Base-by-base conservation (phyloP, 2,888 invertebrate species). In the Cartodere bifasciata region DNA sequence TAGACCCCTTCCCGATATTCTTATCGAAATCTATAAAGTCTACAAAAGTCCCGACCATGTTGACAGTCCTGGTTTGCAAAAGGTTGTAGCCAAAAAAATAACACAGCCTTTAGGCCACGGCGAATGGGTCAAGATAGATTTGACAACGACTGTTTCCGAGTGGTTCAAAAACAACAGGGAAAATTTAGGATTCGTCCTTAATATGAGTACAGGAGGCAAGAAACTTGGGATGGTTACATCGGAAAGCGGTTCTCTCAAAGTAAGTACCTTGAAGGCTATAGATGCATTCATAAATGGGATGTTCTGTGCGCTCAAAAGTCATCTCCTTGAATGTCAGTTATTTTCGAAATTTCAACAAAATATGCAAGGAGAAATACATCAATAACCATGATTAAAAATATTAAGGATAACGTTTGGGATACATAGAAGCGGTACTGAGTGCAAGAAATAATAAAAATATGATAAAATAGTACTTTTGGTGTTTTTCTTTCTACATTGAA, bases 151-250 rank as follows among this genome's bases (percentile, higher is more conserved):
- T 62, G 75, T 85, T 17, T 69, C 72, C 27, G 77, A 80, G 45
- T 86, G 85, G 77, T 75, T 81, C 55, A 74, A 74, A 41, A 68
- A 75, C 52, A 77, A 79, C 3, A 64, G 75, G 33, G 75, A 78
- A 46, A 81, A 79, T 52, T 70, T 79, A 46, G 85, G 84, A 22
- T 73, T 88, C 46, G 71, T 82, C 13, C 68, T 88, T 43, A 79
- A 78, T 57, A 73, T 70, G 43, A 68, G 68, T 50, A 72, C 67
- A 54, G 67, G 67, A 40, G 73, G 56, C 7, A 49, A 70, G 54
- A 69, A 67, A 42, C 64, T 77, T 25, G 75, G 79, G 44, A 79
- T 76, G n/a, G 76, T 77, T 55, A 69, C 71, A 28, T 56, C 52
- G 6, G 58, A 60, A 16, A 65, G 75, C 56, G 56, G 68, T 64